Evolutionary conservation across 2,888 invertebrate species (phyloP), one percentile per base, ranked within the genome.

Genomic region (Parapristionchus giblindavisi): DNA sequence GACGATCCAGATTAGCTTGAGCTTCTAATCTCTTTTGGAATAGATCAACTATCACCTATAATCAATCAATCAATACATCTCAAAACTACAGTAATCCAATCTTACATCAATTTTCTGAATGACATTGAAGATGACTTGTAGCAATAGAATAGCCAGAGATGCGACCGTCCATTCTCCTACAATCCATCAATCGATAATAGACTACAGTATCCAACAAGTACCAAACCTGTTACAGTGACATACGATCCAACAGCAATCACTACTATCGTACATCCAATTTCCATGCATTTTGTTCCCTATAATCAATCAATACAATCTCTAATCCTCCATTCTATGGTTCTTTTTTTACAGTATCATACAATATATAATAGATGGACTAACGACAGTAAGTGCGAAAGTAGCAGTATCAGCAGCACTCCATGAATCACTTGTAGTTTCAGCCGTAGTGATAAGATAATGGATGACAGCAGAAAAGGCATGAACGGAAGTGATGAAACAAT

Each of bases 51-150:
- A 68, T 51, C 34, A 68, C 6, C 68, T 68, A 27, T 11, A 66
- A 68, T 21, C 3, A 17, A 21, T 60, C 29, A 60, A 60, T 5
- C 14, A 21, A 54, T 5, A 54, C 21, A 5, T 54, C 86, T 77
- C 89, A 58, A 68, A 60, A 32, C 1, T 24, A 70, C 32, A 36
- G 29, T 43, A 48, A 27, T 43, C 34, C 38, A 51, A 29, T 48
- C 76, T 76, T 24, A 73, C 73, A 32, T 73, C 73, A 29, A 60
- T 43, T 34, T 56, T 54, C 58, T 60, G 89, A 89, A 90, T 91
- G 21, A 91, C 90, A 85, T 91, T 91, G 81, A 90, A 90, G 81
- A 91, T 90, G 77, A 90, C 90, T 80, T 91, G 91, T 61, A 91
- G 88, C 24, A 90, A 81, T 51, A 91, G 85, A 74, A 91, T 89